These are phyloP conservation scores for Columba guinea DNA, from an alignment of 2,797 vertebrate species.

Conservation along the genomic window DNA sequence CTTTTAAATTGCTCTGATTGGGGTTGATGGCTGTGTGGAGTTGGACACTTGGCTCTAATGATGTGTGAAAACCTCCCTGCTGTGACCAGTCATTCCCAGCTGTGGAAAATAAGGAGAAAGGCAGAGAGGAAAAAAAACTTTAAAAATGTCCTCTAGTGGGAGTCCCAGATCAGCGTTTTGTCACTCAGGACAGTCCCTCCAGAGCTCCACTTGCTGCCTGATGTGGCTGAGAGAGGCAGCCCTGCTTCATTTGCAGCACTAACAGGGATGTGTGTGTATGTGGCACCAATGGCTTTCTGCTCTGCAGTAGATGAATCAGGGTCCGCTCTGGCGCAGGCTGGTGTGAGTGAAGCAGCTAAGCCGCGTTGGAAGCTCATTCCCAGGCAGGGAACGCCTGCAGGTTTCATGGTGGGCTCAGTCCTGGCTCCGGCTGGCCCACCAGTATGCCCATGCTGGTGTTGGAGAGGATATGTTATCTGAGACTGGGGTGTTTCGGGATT, in stretches of 20 bases:
- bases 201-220: background rate
- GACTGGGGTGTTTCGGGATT: background rate
- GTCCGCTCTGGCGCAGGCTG: background rate
- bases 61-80: conserved; percentile 54
- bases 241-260: background rate
- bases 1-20: conserved; percentile 58
- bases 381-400: background rate
- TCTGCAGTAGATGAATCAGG: background rate
- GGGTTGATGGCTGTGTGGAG: conserved; percentile 58
- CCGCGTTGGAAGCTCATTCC: accelerated
- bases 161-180: background rate
- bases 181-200: background rate
- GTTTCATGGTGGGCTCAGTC: background rate
- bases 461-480: accelerated
- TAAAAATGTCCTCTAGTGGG: background rate
- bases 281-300: background rate
- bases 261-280: accelerated
- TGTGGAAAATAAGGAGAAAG: conserved; percentile 20
- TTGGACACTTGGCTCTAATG: conserved; percentile 64
- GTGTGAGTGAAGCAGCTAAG: background rate
- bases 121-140: background rate
- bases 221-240: background rate
- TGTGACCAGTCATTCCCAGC: background rate
- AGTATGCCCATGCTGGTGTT: background rate
- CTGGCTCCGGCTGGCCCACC: background rate